Evolutionary conservation across 2,113 vertebrate genomes (phyloP), one percentile per base, ranked within the genome.

Genomic region (Rhinopomastus cyanomelas): DNA sequence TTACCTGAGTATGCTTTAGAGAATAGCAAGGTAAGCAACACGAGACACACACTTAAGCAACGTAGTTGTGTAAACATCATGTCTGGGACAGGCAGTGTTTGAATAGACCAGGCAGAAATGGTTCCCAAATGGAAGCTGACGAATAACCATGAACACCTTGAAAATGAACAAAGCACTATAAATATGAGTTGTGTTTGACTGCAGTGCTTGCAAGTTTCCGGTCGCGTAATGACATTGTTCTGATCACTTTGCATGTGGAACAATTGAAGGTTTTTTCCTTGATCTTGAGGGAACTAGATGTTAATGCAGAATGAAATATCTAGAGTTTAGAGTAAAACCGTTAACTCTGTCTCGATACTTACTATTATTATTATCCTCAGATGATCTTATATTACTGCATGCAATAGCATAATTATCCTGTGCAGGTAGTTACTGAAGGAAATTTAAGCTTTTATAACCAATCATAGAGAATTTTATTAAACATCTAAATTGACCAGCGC

Each of bases 1-100:
- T 74, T 88, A 72, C 57, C 34, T 68, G n/a, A 72, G 11, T 55
- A 11, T 76, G 23, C 75, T 68, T 14, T 81, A 57, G 67, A 67
- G 64, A 87, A 90, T 44, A 71, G 26, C 68, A 34, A 89, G 37
- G 61, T 90, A 32, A 62, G 60, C 77, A 83, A 81, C 56, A 90
- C 59, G 88, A 90, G 90, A 71, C 68, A 81, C 49, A 69, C 61
- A 74, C 32, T 36, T 74, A 87, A 90, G 65, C 44, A 77, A 77
- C 2, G 4, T 74, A 67, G 89, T 72, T 83, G 44, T 5, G 3
- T 83, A 88, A 91, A 81, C 26, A 60, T 26, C 3, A 0, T 81
- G 19, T 62, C 56, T 83, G 48, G 44, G 61, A 71, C 46, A 71
- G 56, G 56, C 29, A 23, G 49, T 37, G 51, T 83, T 93, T 89